Percentiles rank a stretch among this genome's conserved stretches.
Evolutionary conservation across 2,113 vertebrate genomes (phyloP).

Genomic region (Regulus satrapa): DNA sequence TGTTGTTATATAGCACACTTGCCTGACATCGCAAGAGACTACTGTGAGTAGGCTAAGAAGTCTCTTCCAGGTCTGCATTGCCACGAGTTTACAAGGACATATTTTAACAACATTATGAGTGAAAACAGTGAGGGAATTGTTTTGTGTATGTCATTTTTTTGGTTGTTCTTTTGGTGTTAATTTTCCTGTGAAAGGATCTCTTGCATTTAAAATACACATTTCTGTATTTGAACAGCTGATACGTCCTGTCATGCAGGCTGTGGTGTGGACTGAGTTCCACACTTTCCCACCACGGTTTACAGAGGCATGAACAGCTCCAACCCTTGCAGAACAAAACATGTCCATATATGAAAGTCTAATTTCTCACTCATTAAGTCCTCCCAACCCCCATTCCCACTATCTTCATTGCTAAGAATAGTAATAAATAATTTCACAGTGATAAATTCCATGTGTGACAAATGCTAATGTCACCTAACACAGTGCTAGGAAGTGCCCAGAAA

Average conservation of each 20-base stretch:
- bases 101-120: not conserved
- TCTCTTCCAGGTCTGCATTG: not conserved
- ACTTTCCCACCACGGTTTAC: not conserved
- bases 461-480: slow-evolving; percentile 41
- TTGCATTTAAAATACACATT: not conserved
- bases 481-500: slow-evolving; percentile 37
- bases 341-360: slow-evolving; percentile 9
- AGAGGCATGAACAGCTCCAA: not conserved
- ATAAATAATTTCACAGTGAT: slow-evolving; percentile 57
- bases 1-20: not conserved
- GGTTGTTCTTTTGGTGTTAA: not conserved
- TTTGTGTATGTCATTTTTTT: not conserved
- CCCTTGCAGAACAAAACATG: not conserved
- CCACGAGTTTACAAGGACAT: not conserved
- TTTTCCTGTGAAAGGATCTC: not conserved
- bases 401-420: slow-evolving; percentile 54
- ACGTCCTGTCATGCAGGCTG: not conserved
- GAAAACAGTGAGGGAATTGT: not conserved
- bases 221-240: not conserved
- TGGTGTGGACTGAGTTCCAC: not conserved
- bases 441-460: slow-evolving; percentile 56
- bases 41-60: not conserved
- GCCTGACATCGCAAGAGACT: not conserved
- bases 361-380: not conserved
- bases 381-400: not conserved